Evolutionary conservation across 2,888 invertebrate species (phyloP).

Genomic region (Ophonus ardosiacus): DNA sequence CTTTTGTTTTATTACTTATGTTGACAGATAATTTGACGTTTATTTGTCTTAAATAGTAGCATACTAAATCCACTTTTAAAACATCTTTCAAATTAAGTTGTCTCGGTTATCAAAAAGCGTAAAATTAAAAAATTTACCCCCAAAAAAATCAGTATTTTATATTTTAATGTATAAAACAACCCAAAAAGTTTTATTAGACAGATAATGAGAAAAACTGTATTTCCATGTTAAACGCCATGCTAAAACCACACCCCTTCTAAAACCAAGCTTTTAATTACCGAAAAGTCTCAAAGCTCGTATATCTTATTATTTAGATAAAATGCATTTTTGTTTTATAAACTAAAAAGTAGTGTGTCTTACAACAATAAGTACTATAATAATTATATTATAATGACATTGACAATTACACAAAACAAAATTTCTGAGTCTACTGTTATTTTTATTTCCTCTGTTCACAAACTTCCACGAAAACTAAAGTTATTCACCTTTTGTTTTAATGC

Average conservation of each 20-base stretch:
- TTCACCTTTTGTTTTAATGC: conserved; percentile 35
- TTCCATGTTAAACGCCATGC: too few species aligned
- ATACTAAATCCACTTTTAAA: too few species aligned
- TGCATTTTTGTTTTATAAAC: neutral
- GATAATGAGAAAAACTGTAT: too few species aligned
- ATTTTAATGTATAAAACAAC: too few species aligned
- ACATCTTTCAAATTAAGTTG: too few species aligned
- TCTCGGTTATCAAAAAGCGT: too few species aligned
- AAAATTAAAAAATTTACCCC: too few species aligned
- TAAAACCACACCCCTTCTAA: conserved; percentile 12
- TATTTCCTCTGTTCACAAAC: neutral
- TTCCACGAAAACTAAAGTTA: neutral
- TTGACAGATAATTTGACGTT: too few species aligned
- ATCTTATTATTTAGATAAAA: neutral
- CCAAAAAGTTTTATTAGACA: too few species aligned
- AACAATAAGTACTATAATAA: conserved; percentile 1
- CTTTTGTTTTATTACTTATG: too few species aligned
- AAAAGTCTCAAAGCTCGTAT: neutral
- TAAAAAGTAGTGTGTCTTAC: neutral
- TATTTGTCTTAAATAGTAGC: too few species aligned
- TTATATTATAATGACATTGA: neutral
- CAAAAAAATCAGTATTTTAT: too few species aligned
- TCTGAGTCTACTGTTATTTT: neutral
- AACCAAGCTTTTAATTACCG: neutral
- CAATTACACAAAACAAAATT: neutral